phyloP scores from a whole-genome alignment of 2,888 invertebrate genomes.

The Tupiocoris notatus region DNA sequence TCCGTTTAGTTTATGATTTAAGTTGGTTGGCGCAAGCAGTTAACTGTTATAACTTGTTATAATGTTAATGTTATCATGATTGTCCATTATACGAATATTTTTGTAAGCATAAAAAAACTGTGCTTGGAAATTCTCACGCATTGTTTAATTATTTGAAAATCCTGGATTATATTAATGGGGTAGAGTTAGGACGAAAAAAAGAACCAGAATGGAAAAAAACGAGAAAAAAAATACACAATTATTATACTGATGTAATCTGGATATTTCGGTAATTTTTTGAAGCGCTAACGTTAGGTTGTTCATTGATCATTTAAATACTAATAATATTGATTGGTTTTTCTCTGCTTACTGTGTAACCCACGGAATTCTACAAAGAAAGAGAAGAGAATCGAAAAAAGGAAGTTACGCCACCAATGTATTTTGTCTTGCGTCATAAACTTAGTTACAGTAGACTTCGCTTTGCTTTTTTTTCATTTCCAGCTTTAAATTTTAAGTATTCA shows the following conservation, averaged over 20 bases:
- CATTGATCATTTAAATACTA: constrained; percentile 39
- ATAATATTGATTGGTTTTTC: constrained; percentile 30
- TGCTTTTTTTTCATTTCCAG: constrained; percentile 46
- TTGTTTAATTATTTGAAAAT: constrained; percentile 41
- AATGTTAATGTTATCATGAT: constrained; percentile 44
- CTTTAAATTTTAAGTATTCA: constrained; percentile 47
- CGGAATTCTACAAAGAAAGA: not conserved
- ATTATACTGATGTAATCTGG: constrained; percentile 9
- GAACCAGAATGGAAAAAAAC: no score
- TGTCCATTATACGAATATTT: constrained; percentile 41
- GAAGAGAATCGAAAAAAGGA: not conserved
- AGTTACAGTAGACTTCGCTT: constrained; percentile 48
- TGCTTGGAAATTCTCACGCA: constrained; percentile 40
- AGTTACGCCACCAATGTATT: constrained; percentile 7
- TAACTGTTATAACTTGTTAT: constrained; percentile 47
- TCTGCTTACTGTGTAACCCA: constrained; percentile 10
- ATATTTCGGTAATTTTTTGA: constrained; percentile 36
- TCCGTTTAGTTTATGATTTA: constrained; percentile 42
- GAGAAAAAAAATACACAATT: not conserved
- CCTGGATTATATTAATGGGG: constrained; percentile 45
- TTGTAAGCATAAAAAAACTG: constrained; percentile 43
- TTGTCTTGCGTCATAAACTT: constrained; percentile 49
- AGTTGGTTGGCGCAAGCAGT: constrained; percentile 49
- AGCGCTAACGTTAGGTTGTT: constrained; percentile 44
- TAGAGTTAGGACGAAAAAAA: constrained; percentile 30